A percentile compares a stretch with the other conserved stretches of the same genome.
Evolutionary conservation across 2,888 invertebrate species (phyloP).

Genomic region (Caenorhabditis angaria): DNA sequence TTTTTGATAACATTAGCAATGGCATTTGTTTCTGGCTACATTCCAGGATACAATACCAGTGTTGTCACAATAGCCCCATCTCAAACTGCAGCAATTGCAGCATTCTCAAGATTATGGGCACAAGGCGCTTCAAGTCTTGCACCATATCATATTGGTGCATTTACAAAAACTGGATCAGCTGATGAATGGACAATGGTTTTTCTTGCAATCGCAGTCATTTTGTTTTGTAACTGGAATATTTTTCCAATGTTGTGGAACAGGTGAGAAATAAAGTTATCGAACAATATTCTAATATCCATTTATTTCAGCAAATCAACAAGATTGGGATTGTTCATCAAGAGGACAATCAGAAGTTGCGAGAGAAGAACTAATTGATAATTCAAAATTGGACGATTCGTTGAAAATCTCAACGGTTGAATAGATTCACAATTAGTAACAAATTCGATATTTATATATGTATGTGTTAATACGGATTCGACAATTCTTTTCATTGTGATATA

Average conservation of each 20-base stretch:
- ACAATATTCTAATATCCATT: not conserved
- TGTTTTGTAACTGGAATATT: constrained; percentile 64
- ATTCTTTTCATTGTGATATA: not conserved
- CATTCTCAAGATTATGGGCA: constrained; percentile 67
- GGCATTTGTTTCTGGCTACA: constrained; percentile 69
- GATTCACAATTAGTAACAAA: not conserved
- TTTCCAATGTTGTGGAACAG: constrained; percentile 69
- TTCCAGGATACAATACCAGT: constrained; percentile 71
- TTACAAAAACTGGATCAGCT: constrained; percentile 58
- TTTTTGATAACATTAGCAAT: constrained; percentile 63
- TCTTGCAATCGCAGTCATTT: constrained; percentile 55
- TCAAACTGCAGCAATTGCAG: constrained; percentile 69
- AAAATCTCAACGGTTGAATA: constrained; percentile 34
- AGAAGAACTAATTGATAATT: constrained; percentile 38
- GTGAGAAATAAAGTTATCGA: constrained; percentile 24
- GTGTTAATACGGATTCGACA: not conserved
- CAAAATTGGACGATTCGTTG: constrained; percentile 36
- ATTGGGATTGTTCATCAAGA: constrained; percentile 36
- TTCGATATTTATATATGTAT: not conserved
- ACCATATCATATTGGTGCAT: constrained; percentile 66
- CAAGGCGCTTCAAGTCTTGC: constrained; percentile 68
- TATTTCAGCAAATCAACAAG: constrained; percentile 34
- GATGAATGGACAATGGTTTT: constrained; percentile 68
- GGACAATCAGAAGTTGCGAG: constrained; percentile 25
- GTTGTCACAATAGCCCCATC: constrained; percentile 70